These are phyloP conservation scores for Brachionus asplanchnoidis DNA, from an alignment of 1,140 invertebrate genomes.

Conservation along the genomic window DNA sequence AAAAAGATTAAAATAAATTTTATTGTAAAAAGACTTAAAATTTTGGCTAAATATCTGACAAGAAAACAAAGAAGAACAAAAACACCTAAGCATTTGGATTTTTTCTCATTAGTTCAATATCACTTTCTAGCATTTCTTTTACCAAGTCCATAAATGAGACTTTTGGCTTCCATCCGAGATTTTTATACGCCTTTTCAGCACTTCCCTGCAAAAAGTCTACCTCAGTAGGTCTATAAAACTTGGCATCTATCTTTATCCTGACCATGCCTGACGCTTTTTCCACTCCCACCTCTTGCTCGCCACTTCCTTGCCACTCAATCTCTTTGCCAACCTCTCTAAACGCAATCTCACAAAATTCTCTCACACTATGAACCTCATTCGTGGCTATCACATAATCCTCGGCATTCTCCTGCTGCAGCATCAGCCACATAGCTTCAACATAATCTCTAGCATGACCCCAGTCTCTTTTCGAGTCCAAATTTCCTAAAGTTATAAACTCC, in stretches of 20 bases:
- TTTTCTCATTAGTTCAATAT: conserved; percentile 82
- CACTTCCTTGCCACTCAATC: conserved; percentile 77
- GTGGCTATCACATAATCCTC: conserved; percentile 97
- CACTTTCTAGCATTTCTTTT: conserved; percentile 89
- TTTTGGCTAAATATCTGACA: not conserved
- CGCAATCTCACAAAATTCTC: conserved; percentile 88
- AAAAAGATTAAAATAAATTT: not conserved
- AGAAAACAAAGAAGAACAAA: too few species aligned
- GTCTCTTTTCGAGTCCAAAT: conserved; percentile 89
- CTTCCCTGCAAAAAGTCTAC: conserved; percentile 80
- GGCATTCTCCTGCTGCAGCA: conserved; percentile 86
- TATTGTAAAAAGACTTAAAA: not conserved
- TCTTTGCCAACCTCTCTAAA: conserved; percentile 69
- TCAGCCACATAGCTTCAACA: conserved; percentile 99
- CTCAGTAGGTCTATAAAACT: conserved; percentile 94
- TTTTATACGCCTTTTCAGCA: conserved; percentile 76
- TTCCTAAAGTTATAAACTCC: conserved; percentile 83
- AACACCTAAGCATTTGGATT: conserved; percentile 65
- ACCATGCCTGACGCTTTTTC: conserved; percentile 73
- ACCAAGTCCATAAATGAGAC: conserved; percentile 77
- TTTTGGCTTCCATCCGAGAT: conserved; percentile 80
- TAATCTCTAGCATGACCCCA: conserved; percentile 99
- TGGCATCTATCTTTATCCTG: conserved; percentile 81
- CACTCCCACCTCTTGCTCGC: conserved; percentile 76
- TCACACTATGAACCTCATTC: conserved; percentile 85